These are phyloP conservation scores for Amazona vittata DNA, from an alignment of 2,113 vertebrate species.

Conservation along the genomic window DNA sequence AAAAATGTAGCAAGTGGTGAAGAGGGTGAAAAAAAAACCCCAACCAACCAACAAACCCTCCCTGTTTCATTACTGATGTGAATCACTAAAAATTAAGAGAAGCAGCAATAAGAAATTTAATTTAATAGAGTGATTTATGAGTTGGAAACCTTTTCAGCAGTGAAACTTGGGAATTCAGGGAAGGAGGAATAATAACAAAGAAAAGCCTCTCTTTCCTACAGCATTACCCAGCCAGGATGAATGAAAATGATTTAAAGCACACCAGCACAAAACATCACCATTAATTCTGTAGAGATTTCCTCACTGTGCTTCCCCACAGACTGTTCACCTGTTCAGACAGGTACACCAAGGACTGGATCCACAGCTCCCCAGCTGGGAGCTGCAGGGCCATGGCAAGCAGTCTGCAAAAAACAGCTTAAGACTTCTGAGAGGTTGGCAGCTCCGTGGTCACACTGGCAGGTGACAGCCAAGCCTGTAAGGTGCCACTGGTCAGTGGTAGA, in stretches of 20 bases:
- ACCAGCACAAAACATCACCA: not conserved
- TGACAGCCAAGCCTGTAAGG: not conserved
- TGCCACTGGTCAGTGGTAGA: fast-evolving
- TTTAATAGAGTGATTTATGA: not conserved
- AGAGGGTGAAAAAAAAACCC: not conserved
- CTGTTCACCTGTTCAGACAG: not conserved
- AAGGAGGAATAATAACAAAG: not conserved
- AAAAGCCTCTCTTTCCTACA: not conserved
- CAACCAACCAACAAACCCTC: not conserved
- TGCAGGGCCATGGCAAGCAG: not conserved
- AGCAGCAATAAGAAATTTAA: not conserved
- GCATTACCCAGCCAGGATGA: not conserved
- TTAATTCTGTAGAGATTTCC: not conserved
- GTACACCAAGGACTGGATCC: not conserved
- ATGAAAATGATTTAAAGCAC: not conserved
- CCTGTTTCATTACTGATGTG: not conserved
- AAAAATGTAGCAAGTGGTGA: not conserved
- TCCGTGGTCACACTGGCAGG: not conserved
- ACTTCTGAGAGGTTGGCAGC: not conserved
- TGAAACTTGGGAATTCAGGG: not conserved
- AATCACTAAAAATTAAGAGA: not conserved
- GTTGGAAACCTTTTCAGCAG: not conserved
- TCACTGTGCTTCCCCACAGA: not conserved
- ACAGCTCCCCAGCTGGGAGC: not conserved
- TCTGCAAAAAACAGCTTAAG: not conserved